phyloP scores from a whole-genome alignment of 2,113 vertebrate genomes.

The Stegostoma tigrinum region DNA sequence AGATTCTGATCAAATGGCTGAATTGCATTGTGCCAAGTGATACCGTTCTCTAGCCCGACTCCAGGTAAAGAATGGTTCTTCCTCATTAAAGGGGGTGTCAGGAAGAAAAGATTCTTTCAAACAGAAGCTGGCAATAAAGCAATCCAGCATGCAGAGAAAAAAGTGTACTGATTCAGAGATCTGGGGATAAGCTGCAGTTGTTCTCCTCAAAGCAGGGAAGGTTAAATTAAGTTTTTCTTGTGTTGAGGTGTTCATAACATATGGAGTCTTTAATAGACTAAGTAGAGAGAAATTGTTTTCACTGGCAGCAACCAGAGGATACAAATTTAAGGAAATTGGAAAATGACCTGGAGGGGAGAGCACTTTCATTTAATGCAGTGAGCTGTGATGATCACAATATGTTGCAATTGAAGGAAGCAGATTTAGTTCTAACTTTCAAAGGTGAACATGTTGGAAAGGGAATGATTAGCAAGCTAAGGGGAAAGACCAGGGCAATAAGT shows the following conservation, averaged over 20 bases:
- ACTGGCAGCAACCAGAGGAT: neutral
- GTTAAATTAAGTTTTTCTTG: neutral
- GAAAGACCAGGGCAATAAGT: neutral
- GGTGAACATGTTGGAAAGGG: neutral
- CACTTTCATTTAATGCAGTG: neutral
- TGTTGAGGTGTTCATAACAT: neutral
- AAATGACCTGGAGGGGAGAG: neutral
- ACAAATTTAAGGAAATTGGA: neutral
- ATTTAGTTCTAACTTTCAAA: neutral
- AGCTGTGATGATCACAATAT: neutral
- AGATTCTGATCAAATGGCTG: neutral
- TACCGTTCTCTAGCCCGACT: neutral
- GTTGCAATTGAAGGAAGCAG: neutral
- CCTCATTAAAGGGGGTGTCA: neutral
- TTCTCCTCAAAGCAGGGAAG: neutral
- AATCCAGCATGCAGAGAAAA: neutral
- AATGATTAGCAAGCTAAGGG: neutral
- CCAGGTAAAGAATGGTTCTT: neutral
- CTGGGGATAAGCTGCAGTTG: neutral
- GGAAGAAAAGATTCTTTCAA: neutral
- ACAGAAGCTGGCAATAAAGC: neutral
- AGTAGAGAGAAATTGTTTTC: neutral
- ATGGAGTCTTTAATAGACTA: neutral
- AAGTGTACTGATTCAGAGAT: neutral
- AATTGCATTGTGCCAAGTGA: neutral